Evolutionary conservation across 1,140 invertebrate species (phyloP).

Genomic region (Megalonaias nervosa): DNA sequence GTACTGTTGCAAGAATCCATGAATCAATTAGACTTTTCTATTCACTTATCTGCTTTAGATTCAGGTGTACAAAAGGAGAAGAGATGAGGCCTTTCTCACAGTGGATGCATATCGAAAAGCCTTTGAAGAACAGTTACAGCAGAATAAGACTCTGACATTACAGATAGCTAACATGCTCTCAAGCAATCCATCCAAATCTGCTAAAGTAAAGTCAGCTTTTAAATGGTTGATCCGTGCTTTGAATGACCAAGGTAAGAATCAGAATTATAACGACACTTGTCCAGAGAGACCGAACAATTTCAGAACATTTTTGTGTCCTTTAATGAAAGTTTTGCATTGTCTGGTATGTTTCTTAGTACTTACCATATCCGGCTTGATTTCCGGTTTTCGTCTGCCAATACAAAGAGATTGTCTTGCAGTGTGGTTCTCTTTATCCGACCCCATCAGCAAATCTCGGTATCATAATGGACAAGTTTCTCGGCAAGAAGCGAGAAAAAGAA

Average conservation of each 20-base stretch:
- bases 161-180: slow-evolving; percentile 46
- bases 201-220: slow-evolving; percentile 3
- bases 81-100: slow-evolving; percentile 59
- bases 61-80: slow-evolving; percentile 45
- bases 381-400: too few relatives aligned
- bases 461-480: too few relatives aligned
- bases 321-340: too few relatives aligned
- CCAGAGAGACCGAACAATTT: too few relatives aligned
- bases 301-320: too few relatives aligned
- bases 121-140: slow-evolving; percentile 66
- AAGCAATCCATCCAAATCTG: neutral
- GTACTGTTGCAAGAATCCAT: neutral
- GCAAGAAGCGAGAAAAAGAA: too few relatives aligned
- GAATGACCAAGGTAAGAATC: slow-evolving; percentile 30
- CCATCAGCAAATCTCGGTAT: too few relatives aligned
- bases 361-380: too few relatives aligned
- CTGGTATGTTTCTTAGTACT: too few relatives aligned
- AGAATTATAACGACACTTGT: too few relatives aligned
- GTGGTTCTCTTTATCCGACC: too few relatives aligned
- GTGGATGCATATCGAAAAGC: slow-evolving; percentile 65
- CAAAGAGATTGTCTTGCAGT: too few relatives aligned
- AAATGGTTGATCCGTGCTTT: slow-evolving; percentile 28
- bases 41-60: slow-evolving; percentile 35
- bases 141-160: slow-evolving; percentile 48
- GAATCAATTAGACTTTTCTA: neutral